A percentile compares a stretch with the other conserved stretches of the same genome.
These are phyloP conservation scores for Propithecus deckenii DNA, from an alignment of 2,797 vertebrate genomes.

Conservation along the genomic window DNA sequence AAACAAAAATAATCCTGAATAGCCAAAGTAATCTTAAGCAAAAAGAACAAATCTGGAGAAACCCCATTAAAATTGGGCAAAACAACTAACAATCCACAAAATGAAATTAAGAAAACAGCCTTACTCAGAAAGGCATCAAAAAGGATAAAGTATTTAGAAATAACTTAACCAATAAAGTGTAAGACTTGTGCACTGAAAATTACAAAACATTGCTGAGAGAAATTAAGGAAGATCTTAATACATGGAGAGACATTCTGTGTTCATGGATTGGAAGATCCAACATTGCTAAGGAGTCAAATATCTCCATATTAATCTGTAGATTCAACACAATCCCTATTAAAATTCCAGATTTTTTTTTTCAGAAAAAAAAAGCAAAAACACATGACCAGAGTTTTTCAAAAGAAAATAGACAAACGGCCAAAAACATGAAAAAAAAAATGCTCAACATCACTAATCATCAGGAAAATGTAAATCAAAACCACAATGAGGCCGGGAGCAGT, in stretches of 20 bases:
- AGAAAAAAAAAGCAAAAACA: too few relatives aligned
- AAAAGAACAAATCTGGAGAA: too few relatives aligned
- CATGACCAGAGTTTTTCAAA: too few relatives aligned
- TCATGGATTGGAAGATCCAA: not conserved
- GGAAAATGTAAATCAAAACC: too few relatives aligned
- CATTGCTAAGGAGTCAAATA: not conserved
- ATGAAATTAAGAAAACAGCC: constrained; percentile 3
- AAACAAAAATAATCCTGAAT: too few relatives aligned
- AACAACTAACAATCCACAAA: not conserved
- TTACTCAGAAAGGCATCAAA: not conserved
- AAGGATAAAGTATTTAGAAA: not conserved
- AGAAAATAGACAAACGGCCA: too few relatives aligned
- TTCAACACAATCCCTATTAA: not conserved
- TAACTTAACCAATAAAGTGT: not conserved
- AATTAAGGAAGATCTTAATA: not conserved
- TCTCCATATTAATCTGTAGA: not conserved
- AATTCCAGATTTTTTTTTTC: not conserved
- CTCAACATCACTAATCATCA: too few relatives aligned
- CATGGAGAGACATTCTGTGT: not conserved
- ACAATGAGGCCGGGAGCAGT: too few relatives aligned
- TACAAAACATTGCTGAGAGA: not conserved
- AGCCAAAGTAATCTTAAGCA: too few relatives aligned
- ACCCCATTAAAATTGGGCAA: too few relatives aligned
- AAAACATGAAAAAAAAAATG: too few relatives aligned
- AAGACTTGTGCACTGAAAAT: not conserved